Evolutionary conservation across 2,797 vertebrate species (phyloP).

Genomic region (Synaphobranchus kaupii): DNA sequence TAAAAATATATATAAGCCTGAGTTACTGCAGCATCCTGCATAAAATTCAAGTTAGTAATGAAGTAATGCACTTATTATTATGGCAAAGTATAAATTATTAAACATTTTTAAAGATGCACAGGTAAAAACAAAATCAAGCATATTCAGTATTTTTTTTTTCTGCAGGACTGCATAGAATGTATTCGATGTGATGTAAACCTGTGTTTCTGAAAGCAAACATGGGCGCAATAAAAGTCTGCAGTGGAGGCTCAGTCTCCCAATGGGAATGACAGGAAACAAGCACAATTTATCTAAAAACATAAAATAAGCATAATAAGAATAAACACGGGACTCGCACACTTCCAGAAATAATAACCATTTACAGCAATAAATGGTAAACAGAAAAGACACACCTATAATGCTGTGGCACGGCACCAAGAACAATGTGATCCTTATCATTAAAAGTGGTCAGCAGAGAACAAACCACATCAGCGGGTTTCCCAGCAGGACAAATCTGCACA

Average conservation of each 20-base stretch:
- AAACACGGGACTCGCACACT: neutral
- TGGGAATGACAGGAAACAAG: neutral
- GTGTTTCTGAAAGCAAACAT: neutral
- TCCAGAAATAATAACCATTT: neutral
- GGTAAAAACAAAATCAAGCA: neutral
- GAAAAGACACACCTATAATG: neutral
- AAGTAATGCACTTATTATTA: neutral
- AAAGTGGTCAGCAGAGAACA: neutral
- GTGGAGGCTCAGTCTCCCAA: neutral
- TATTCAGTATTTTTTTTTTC: neutral
- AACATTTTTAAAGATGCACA: neutral
- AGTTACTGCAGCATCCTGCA: too few species aligned
- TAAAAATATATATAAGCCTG: too few species aligned
- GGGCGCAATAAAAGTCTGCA: neutral
- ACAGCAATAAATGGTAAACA: neutral
- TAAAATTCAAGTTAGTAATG: neutral
- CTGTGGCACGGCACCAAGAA: neutral
- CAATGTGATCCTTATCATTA: slow-evolving; percentile 8
- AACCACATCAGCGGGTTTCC: slow-evolving; percentile 18
- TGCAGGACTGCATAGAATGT: neutral
- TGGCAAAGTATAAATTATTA: neutral
- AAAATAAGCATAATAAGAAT: neutral
- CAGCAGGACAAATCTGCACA: slow-evolving; percentile 13
- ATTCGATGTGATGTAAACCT: neutral
- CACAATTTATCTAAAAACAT: neutral